Evolutionary conservation across 2,113 vertebrate genomes (phyloP), one percentile per base, ranked within the genome.

Genomic region (Rhinichthys klamathensis): DNA sequence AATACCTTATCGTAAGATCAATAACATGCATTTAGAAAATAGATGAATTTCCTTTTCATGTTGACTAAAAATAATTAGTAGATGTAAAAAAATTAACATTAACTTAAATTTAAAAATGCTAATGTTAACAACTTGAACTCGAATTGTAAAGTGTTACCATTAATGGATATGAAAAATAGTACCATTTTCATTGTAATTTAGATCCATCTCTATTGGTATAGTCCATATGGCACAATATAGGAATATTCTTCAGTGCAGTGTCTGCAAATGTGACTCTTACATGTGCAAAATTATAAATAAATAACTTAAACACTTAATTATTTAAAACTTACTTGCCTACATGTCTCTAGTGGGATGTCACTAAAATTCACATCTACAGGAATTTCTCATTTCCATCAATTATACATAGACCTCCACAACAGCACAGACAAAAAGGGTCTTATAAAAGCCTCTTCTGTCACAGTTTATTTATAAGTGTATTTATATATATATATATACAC

Each of bases 201-300:
- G 30, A 23, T 2, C 18, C 18, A 56, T 56, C 4, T 58, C 32
- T 60, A 38, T 30, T 77, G 7, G 16, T 80, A 18, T 35, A 18
- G 35, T 61, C 4, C 25, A 6, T 65, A 65, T 11, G 38, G 60
- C 60, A 65, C 41, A 46, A 82, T 46, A 69, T 11, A 49, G 30
- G 65, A 38, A 73, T 58, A 44, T 41, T 46, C 16, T 46, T 23
- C 11, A 16, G 73, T 32, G 46, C 67, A 0, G 27, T 72, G 76
- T 85, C 65, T 63, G 18, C 67, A 49, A 27, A 72, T 11, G 51
- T 85, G 65, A 70, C 25, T 80, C 35, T 38, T 21, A n/a, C 21
- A 80, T 81, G 67, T 61, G 41, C 41, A 65, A 38, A 74, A 82
- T 82, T 16, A 81, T 80, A 81, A 75, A 75, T 86, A 86, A 86